Evolutionary conservation across 2,888 invertebrate genomes (phyloP), one percentile per base, ranked within the genome.

Genomic region (Amitus sp.): DNA sequence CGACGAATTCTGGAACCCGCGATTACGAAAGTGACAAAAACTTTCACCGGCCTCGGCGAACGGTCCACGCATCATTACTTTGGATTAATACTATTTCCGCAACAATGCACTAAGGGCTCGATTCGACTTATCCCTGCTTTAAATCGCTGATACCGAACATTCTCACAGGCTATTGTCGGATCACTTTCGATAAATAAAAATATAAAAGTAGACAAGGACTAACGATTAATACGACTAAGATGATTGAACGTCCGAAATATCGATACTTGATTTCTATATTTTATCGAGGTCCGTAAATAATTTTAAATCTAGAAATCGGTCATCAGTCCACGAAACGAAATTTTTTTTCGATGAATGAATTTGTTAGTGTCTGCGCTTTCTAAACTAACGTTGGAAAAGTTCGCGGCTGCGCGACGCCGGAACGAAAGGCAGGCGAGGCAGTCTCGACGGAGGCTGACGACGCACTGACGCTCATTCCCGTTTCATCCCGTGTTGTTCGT

Each of bases 391-490:
- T 19, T 48, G 34, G 12, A 45, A 50, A 61, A 49, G 48, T 20
- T 23, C 55, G 47, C 65, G 55, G 50, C 45, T 58, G 42, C 55
- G 54, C 46, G 47, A 65, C 58, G 65, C 49, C 43, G 34, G 28
- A 56, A 46, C 63, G 62, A 59, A 60, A 58, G 64, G 71, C 75
- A n/a, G n/a, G n/a, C n/a, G n/a, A n/a, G n/a, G n/a, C n/a, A n/a
- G 75, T 76, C 76, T 73, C 73, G 73, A 74, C 77, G 77, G 74
- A 75, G 78, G 78, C 77, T 79, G 79, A 75, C 76, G 77, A 76
- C 79, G 78, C 77, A 80, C 80, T 80, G 78, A 64, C 64, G 60
- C 62, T 64, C 60, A 61, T 66, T 34, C 60, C 39, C 56, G 39
- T 64, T 52, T 54, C 54, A 53, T 57, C 57, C 56, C 53, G 48